phyloP scores from a whole-genome alignment of 2,888 invertebrate species.

The Acronicta aceris region DNA sequence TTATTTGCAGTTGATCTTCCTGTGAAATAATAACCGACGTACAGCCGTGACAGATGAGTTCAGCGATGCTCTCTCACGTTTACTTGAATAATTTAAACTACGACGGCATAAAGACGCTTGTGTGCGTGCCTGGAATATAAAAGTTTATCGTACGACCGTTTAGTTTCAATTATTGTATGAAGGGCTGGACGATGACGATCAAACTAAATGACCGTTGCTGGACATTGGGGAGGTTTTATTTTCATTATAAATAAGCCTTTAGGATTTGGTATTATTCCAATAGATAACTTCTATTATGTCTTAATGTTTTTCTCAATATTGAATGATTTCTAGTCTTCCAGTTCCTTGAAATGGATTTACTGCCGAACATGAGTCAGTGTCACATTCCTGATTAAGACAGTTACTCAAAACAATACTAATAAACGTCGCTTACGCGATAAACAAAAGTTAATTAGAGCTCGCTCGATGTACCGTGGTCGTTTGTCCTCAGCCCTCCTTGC shows the following conservation, averaged over 20 bases:
- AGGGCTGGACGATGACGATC: constrained; percentile 41
- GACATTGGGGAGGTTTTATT: constrained; percentile 26
- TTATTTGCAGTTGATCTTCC: constrained; percentile 41
- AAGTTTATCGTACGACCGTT: constrained; percentile 61
- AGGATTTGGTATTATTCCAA: neutral
- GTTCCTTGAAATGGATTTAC: neutral
- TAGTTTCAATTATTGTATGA: constrained; percentile 62
- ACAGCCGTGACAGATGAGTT: constrained; percentile 36
- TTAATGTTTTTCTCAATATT: no score
- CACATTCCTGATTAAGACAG: constrained; percentile 10
- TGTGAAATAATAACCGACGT: constrained; percentile 45
- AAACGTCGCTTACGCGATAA: constrained; percentile 24
- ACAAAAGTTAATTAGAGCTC: constrained; percentile 50
- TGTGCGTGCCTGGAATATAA: constrained; percentile 41
- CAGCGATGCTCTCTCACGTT: constrained; percentile 42
- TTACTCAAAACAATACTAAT: constrained; percentile 17
- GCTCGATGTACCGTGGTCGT: constrained; percentile 29
- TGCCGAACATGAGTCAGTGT: neutral
- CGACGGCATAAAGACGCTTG: constrained; percentile 28
- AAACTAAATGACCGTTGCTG: constrained; percentile 64
- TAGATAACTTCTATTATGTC: no score
- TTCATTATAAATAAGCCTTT: constrained; percentile 7
- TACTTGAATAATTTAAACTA: constrained; percentile 50
- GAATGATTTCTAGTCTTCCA: no score
- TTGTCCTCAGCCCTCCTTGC: constrained; percentile 33